A percentile compares a stretch with the other conserved stretches of the same genome.
These are phyloP conservation scores for Helleia helle DNA, from an alignment of 2,888 invertebrate genomes.

Conservation along the genomic window DNA sequence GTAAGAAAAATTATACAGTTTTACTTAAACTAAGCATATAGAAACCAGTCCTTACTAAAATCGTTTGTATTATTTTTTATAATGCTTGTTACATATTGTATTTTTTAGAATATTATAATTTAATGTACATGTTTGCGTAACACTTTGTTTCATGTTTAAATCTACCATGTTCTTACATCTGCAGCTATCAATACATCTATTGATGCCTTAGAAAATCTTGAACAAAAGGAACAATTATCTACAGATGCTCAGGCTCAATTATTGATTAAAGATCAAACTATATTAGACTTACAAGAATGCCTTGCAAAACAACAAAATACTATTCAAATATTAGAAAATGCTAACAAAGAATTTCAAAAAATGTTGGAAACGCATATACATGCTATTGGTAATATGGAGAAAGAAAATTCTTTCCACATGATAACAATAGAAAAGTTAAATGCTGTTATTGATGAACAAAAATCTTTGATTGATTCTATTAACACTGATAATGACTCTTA, in stretches of 20 bases:
- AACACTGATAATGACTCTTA: constrained; percentile 44
- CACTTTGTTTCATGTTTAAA: background rate
- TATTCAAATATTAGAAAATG: constrained; percentile 37
- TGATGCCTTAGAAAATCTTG: constrained; percentile 16
- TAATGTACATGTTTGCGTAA: background rate
- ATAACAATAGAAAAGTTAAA: constrained; percentile 42
- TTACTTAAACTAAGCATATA: too few relatives aligned
- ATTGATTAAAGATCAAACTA: constrained; percentile 31
- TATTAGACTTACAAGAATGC: constrained; percentile 39
- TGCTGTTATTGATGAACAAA: constrained; percentile 40
- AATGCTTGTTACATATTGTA: too few relatives aligned
- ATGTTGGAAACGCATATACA: constrained; percentile 33
- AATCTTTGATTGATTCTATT: constrained; percentile 32
- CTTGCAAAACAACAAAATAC: constrained; percentile 36
- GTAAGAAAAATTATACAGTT: background rate
- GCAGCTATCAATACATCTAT: constrained; percentile 2
- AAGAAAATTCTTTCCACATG: constrained; percentile 41
- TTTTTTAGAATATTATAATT: too few relatives aligned
- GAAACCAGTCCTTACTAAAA: too few relatives aligned
- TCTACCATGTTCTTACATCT: too few relatives aligned
- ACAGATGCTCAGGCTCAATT: constrained; percentile 36
- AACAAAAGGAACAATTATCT: constrained; percentile 19
- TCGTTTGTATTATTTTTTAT: too few relatives aligned
- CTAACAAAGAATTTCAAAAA: constrained; percentile 34
- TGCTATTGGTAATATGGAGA: constrained; percentile 33